Evolutionary conservation across 2,797 vertebrate species (phyloP).

Genomic region (Dallia pectoralis): DNA sequence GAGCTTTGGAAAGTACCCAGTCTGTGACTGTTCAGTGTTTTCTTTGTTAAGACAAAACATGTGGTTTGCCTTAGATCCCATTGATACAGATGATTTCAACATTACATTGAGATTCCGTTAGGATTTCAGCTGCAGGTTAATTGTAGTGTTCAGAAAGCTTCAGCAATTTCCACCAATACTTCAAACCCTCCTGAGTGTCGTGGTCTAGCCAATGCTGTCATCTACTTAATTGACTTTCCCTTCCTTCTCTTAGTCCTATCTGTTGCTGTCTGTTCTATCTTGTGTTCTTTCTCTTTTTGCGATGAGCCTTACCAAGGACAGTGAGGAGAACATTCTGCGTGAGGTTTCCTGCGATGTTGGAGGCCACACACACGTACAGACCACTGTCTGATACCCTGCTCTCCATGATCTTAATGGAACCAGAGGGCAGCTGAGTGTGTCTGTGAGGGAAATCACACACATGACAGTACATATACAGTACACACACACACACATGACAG

Average conservation of each 20-base stretch:
- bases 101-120: slow-evolving; percentile 36
- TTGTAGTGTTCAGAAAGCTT: slow-evolving; percentile 25
- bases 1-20: neutral
- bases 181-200: slow-evolving; percentile 9
- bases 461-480: slow-evolving; percentile 5
- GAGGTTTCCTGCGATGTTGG: slow-evolving; percentile 94
- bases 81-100: slow-evolving; percentile 6
- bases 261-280: neutral
- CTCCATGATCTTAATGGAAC: slow-evolving; percentile 89
- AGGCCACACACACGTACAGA: slow-evolving; percentile 88
- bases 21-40: neutral
- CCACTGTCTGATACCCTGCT: slow-evolving; percentile 86
- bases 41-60: neutral
- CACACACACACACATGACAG: slow-evolving; percentile 32
- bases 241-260: neutral
- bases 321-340: slow-evolving; percentile 82
- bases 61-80: neutral
- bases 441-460: slow-evolving; percentile 67
- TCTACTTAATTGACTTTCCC: slow-evolving; percentile 3
- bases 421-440: slow-evolving; percentile 87
- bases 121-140: slow-evolving; percentile 26
- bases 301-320: slow-evolving; percentile 80
- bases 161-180: neutral
- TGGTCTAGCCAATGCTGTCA: slow-evolving; percentile 10
- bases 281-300: neutral